Evolutionary conservation across 2,888 invertebrate species (phyloP).

Genomic region (Lysandra coridon): DNA sequence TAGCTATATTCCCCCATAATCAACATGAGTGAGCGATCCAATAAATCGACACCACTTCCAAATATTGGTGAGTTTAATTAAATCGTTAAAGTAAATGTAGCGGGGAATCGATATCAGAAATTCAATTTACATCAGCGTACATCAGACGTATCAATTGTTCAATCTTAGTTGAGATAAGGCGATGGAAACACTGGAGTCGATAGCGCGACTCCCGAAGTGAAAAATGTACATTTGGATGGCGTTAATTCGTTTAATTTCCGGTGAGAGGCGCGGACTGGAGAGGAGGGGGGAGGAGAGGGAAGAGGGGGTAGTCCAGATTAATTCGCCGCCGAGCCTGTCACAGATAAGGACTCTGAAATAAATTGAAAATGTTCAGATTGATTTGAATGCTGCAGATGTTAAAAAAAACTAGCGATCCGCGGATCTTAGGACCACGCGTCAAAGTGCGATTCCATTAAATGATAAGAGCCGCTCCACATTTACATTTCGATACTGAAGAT

Average conservation of each 20-base stretch:
- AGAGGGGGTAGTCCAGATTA: slow-evolving; percentile 74
- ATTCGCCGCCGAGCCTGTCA: slow-evolving; percentile 77
- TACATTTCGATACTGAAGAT: slow-evolving; percentile 7
- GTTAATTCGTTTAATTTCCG: slow-evolving; percentile 82
- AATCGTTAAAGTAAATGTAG: slow-evolving; percentile 72
- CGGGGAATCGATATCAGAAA: slow-evolving; percentile 72
- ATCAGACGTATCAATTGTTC: slow-evolving; percentile 79
- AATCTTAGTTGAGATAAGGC: slow-evolving; percentile 75
- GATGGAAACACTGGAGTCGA: slow-evolving; percentile 76
- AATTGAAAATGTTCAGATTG: slow-evolving; percentile 82
- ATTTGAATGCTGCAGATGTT: slow-evolving; percentile 78
- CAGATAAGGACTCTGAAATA: slow-evolving; percentile 80
- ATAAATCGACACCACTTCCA: slow-evolving; percentile 38
- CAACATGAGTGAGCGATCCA: background rate
- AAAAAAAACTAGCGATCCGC: slow-evolving; percentile 44
- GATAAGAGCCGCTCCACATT: background rate
- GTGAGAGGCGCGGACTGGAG: slow-evolving; percentile 58
- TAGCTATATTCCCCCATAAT: background rate
- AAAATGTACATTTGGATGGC: slow-evolving; percentile 81
- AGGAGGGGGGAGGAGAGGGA: slow-evolving; percentile 48
- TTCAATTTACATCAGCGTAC: slow-evolving; percentile 78
- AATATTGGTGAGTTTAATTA: slow-evolving; percentile 65
- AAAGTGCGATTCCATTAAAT: slow-evolving; percentile 10
- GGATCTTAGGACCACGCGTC: slow-evolving; percentile 9
- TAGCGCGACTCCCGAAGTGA: slow-evolving; percentile 77